A percentile compares a stretch with the other conserved stretches of the same genome.
These are phyloP conservation scores for Lytechinus variegatus DNA, from an alignment of 35 echinoderm and acorn worm species.

Conservation along the genomic window DNA sequence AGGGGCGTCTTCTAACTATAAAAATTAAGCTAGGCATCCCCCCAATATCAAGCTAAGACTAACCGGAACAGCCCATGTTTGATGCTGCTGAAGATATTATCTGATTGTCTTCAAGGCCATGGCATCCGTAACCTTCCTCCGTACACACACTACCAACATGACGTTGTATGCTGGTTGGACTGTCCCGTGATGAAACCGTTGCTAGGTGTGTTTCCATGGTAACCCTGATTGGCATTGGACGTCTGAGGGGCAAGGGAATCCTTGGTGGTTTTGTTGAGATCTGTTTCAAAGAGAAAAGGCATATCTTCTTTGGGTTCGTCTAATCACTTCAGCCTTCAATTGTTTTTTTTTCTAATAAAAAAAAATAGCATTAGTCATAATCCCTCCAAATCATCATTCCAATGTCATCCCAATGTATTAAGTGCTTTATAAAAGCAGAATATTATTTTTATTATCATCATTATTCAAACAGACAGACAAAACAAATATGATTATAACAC, in stretches of 20 bases:
- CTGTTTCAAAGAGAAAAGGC: background rate
- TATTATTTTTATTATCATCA: too few relatives aligned
- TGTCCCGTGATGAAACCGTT: slow-evolving; percentile 4
- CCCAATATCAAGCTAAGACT: too few relatives aligned
- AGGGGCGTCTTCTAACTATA: too few relatives aligned
- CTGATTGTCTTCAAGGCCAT: background rate
- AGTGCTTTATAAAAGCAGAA: too few relatives aligned
- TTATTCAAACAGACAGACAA: background rate
- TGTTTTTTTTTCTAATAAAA: background rate
- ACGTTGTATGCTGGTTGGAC: background rate
- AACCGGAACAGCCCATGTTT: background rate
- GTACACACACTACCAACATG: background rate
- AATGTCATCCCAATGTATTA: too few relatives aligned
- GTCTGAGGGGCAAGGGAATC: background rate
- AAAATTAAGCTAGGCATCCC: too few relatives aligned
- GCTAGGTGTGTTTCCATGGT: slow-evolving; percentile 15
- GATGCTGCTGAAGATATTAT: background rate
- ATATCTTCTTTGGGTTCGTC: background rate
- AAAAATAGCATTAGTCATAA: background rate
- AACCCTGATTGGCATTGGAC: background rate
- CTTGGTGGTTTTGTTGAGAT: slow-evolving; percentile 21
- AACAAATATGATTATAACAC: too few relatives aligned
- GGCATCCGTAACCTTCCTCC: background rate
- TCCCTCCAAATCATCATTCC: too few relatives aligned
- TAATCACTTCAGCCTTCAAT: background rate